Base-by-base conservation (phyloP, 2,113 vertebrate genomes). In the Tragulus kanchil region DNA sequence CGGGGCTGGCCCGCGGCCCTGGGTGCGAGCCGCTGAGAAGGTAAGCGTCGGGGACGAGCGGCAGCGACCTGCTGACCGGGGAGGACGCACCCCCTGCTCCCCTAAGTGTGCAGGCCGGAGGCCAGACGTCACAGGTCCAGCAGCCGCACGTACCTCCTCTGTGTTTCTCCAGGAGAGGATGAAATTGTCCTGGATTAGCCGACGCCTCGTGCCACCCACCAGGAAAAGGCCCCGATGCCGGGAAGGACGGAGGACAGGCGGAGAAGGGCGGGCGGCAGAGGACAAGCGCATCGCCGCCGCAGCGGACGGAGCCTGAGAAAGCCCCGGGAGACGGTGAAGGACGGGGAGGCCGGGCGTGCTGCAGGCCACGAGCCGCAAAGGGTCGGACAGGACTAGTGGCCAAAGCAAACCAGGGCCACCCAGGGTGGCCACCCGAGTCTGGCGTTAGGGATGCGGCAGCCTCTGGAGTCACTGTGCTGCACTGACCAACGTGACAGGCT, bases 151-250 rank as follows among this genome's bases (percentile, higher is more conserved):
- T 2, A 13, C 42, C 75, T 58, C 23, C 7, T 5, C 2, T 21
- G 9, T 26, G 54, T 54, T 79, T 88, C 69, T 36, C 69, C 69
- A 14, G 69, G 3, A 3, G 36, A 0, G 36, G 3, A 10, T 12
- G 21, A 36, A 36, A 36, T 36, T 1, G 9, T 12, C 36, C 67
- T 0, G 67, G 36, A 3, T 13, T 36, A 23, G 69, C 12, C 3
- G 5, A 6, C 1, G 5, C 69, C 21, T 1, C 0, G 11, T 1
- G 1, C 21, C 3, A 5, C 69, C 69, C 69, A 25, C 3, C 36
- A 45, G 36, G 69, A 13, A 36, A 23, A 71, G 69, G 7, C 11
- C 19, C 42, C 2, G 42, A 25, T 13, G 69, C 69, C 3, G 42
- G 42, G 36, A 36, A 36, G 36, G 36, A 36, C 36, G 36, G 36